Evolutionary conservation across 2,797 vertebrate genomes (phyloP), one percentile per base, ranked within the genome.

Genomic region (Gambelia wislizenii): DNA sequence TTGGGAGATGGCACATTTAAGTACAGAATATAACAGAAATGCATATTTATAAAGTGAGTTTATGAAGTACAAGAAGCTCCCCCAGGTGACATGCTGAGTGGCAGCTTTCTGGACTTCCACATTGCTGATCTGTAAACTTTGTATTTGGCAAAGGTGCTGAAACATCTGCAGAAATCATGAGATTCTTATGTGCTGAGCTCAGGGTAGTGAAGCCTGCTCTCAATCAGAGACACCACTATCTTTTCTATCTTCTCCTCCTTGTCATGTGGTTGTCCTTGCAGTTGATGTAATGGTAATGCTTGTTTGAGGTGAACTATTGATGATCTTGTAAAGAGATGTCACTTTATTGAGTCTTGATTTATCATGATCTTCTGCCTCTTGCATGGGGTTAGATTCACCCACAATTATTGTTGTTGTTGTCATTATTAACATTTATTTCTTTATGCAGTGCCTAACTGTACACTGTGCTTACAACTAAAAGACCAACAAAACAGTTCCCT

Each of bases 101-200:
- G 85, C 79, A 93, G 93, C 87, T 94, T 92, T 95, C 92, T 94
- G 93, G 93, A 93, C 89, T 92, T 95, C 89, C 93, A 89, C 91
- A 92, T 93, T 75, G 84, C 93, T 76, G 67, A 86, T 90, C 77
- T 36, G 0, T 91, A 93, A 95, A 47, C 80, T 93, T 89, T 85
- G 52, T 86, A 67, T 87, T 86, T 96, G 94, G 94, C 95, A 95
- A 82, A 88, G 77, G 54, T 92, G 89, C 27, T 85, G 89, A 94
- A 83, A 92, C 94, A 92, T 95, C 90, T 96, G 95, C 83, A 93
- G 88, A 93, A 95, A 91, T 88, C 77, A 88, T 92, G 90, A 96
- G 94, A 96, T 96, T 95, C 93, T 96, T 95, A 93, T 91, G 95
- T 89, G 89, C 88, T 95, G 95, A 96, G 91, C 95, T 96, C 93